Evolutionary conservation across 2,113 vertebrate species (phyloP), one percentile per base, ranked within the genome.

Genomic region (Rhinoderma darwinii): DNA sequence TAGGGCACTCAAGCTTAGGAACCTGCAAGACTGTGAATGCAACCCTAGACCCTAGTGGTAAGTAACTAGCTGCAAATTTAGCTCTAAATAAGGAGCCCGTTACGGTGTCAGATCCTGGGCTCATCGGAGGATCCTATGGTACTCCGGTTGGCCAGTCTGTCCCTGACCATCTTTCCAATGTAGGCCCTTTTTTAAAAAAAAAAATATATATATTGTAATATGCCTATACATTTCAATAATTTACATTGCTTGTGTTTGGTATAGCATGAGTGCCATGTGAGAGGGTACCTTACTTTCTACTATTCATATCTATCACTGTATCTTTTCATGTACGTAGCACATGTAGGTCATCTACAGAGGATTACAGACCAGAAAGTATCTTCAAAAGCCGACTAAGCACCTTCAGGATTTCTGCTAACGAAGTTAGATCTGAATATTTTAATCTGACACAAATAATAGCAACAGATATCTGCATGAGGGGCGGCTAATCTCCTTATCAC

Each of bases 401-500:
- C 88, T 90, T 89, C 85, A 84, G 84, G 89, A 89, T 93, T 92
- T 79, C 43, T 89, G 88, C 91, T 94, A 94, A 95, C 91, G 7
- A 93, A 95, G 92, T 94, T 93, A 92, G 91, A 92, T 89, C 77
- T 76, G 91, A 95, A 94, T 95, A 94, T 96, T 95, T 93, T 96
- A 96, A 96, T 96, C 94, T 93, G 89, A 90, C 90, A 91, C 88
- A 90, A 93, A 93, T 92, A 93, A 93, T 92, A 95, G 95, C 92
- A 92, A 93, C 84, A 92, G 92, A 91, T 41, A 39, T 93, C 92
- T 90, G 93, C 93, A 92, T 91, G 90, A 88, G 84, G 91, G 93
- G 88, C 91, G 90, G 93, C 92, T 95, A 95, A 95, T 93, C 92
- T 91, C 91, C 93, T 95, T 95, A 95, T 95, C 94, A 90, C 91